Base-by-base conservation (phyloP, 2,888 invertebrate species). In the Mesodorylaimus sp. region DNA sequence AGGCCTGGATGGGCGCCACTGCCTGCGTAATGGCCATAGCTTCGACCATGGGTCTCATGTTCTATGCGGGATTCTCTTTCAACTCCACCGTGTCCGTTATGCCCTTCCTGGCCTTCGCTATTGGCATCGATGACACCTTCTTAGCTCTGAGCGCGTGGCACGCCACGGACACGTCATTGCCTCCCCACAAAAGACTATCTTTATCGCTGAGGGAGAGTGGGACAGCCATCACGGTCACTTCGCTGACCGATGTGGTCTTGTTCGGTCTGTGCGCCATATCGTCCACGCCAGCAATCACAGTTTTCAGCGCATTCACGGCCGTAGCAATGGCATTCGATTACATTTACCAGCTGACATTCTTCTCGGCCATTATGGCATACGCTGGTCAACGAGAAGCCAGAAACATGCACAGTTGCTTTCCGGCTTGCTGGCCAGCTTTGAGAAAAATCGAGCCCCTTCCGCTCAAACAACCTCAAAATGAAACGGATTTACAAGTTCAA, bases 51-150 rank as follows among this genome's bases (percentile, higher is more conserved):
- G 64, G 64, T 41, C 52, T 57, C 26, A 48, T 65, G 13, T 63
- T 64, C 53, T 63, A 61, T 62, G 57, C 59, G 10, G 27, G 27
- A 7, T 43, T 13, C 19, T 26, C 44, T 26, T 60, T 59, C 50
- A 50, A 62, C 26, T 63, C 64, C 3, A 64, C 65, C 43, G 59
- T 63, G 29, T 60, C 60, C 5, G 63, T 64, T 5, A 61, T 64
- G 25, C 64, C 64, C 3, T 63, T 64, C 51, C 55, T 64, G 41
- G 56, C 64, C 32, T 52, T 64, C 16, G 61, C 64, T 29, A 61
- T 64, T 32, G 64, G 64, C 7, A 62, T 64, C 28, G 64, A 64
- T 53, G 64, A 64, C 44, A 63, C 61, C 2, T 64, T 60, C 56
- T 64, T 64, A 45, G 61, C 61, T 54, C 56, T 64, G 44, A 62